Evolutionary conservation across 2,888 invertebrate genomes (phyloP), one percentile per base, ranked within the genome.

Genomic region (Limnephilus lunatus): DNA sequence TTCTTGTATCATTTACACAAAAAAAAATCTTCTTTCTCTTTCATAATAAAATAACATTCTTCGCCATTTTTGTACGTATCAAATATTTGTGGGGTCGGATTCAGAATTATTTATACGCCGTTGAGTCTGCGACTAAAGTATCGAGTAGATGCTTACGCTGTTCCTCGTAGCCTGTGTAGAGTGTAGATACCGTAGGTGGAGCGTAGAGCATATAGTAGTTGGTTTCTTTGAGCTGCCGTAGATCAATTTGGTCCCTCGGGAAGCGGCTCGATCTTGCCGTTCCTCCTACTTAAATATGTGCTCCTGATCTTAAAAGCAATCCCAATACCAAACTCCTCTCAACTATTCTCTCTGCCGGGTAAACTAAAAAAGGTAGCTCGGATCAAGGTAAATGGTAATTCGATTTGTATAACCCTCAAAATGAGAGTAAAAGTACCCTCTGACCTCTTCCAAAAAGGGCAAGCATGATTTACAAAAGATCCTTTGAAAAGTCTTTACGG

Each of bases 231-330:
- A 89, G 86, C 2, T 86, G 25, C 80, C 81, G 32, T 80, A 89
- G 88, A 89, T 89, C 88, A 89, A 89, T 89, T 89, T 44, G 88
- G 19, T 89, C 88, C 88, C 88, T 39, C 35, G 88, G 80, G 88
- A 35, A 32, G 15, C n/a, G 14, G 86, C 44, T 85, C 32, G 68
- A 68, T 83, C 35, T 83, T 39, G 19, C 83, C 32, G 35, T 35
- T 68, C 87, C 88, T 81, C 35, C 80, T 88, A 32, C 32, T 89
- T 80, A 87, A 89, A 89, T 81, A 89, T 89, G 44, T 89, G 68
- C 80, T 81, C 88, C 88, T 80, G 88, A 89, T 89, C 88, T 89
- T 89, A 80, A 81, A 81, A 89, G 88, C 88, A 89, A 89, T 89
- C 80, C 32, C 80, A 12, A 89, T 80, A 68, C 80, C 35, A 80